Conservation (phyloP, 1,140 invertebrate species). For the Berghia stephanieae region DNA sequence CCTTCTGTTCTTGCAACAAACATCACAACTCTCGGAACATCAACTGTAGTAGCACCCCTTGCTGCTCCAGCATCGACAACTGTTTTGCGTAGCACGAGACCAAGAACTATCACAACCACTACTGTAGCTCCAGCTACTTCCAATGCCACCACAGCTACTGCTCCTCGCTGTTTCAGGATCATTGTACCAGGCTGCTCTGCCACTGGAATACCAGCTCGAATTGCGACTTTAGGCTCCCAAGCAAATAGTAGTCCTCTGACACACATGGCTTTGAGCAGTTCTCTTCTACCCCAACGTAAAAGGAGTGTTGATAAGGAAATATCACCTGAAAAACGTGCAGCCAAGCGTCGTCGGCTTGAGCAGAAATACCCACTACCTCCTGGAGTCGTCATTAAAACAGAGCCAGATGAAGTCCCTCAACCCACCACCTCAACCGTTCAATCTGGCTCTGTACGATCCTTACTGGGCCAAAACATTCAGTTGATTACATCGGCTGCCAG, state of each 20-base stretch:
- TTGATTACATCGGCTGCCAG: conserved; percentile 13
- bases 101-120: too few species aligned
- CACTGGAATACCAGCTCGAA: background rate
- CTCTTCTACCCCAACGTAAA: conserved; percentile 23
- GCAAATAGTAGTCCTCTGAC: conserved; percentile 22
- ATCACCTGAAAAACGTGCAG: conserved; percentile 76
- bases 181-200: conserved; percentile 23
- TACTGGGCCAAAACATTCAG: conserved; percentile 25
- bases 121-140: background rate
- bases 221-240: background rate
- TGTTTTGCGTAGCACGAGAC: too few species aligned
- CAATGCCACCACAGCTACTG: background rate
- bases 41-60: too few species aligned
- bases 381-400: conserved; percentile 51
- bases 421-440: background rate
- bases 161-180: background rate
- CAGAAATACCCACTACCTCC: conserved; percentile 79
- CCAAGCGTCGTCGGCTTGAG: conserved; percentile 90
- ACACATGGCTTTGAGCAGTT: conserved; percentile 10
- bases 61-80: too few species aligned
- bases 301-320: conserved; percentile 9
- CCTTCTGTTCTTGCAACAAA: too few species aligned
- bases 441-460: background rate
- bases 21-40: too few species aligned
- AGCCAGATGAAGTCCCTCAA: conserved; percentile 1